Evolutionary conservation across 2,113 vertebrate species (phyloP), one percentile per base, ranked within the genome.

Genomic region (Marmota flaviventris): DNA sequence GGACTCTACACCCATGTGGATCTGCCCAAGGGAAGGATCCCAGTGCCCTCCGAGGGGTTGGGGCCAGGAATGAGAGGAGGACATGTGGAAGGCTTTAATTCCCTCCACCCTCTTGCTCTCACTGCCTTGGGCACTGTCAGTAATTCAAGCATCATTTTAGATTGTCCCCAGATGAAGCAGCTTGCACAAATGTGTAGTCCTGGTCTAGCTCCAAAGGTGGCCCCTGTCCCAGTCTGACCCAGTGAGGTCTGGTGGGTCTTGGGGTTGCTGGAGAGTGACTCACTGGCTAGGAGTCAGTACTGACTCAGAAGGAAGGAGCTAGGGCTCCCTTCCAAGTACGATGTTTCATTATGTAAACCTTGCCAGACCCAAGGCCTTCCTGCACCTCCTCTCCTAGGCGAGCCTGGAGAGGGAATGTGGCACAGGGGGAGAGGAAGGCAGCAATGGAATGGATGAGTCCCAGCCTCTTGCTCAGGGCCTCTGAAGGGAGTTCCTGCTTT

Each of bases 301-400:
- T 95, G 95, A 96, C 97, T 96, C 95, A 92, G 53, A 72, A 75
- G 77, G 83, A 89, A 86, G 53, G 84, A 84, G n/a, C 2, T 6
- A 78, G 81, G 51, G 39, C 34, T 56, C 8, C 65, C 22, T 61
- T 78, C 78, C 96, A 92, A 61, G 29, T 73, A 22, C 61, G 14
- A 20, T 6, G 4, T 27, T 77, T 72, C 58, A 37, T 42, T 34
- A 32, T 27, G 88, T 63, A 95, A 88, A 67, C 25, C 17, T 20
- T 24, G 78, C 85, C 8, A n/a, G 76, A 78, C 27, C 24, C 34
- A 69, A 76, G 63, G 78, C n/a, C 79, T 87, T 67, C 51, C 56
- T 82, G 76, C 69, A 53, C 20, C 78, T 17, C 65, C 20, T 75
- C 37, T 48, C 22, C 61, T 18, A 61, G 61, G 9, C 2, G 6